A percentile compares a stretch with the other conserved stretches of the same genome.
phyloP scores from a whole-genome alignment of 2,888 invertebrate species.

The Cephonodes hylas region DNA sequence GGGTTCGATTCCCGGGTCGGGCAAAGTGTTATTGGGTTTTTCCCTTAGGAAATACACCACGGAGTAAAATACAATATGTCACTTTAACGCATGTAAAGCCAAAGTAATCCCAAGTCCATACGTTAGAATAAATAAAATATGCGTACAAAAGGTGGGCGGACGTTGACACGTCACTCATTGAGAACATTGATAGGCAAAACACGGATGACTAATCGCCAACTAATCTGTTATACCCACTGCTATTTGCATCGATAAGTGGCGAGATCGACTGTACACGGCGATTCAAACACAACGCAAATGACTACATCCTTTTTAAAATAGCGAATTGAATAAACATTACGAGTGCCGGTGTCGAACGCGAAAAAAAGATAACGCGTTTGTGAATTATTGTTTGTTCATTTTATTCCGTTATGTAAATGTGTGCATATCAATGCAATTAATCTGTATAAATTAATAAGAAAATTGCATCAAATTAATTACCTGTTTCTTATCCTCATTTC shows the following conservation, averaged over 20 bases:
- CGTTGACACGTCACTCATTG: slow-evolving; percentile 24
- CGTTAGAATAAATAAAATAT: background rate
- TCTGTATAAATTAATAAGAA: background rate
- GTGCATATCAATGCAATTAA: background rate
- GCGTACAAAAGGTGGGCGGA: slow-evolving; percentile 27
- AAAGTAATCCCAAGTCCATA: background rate
- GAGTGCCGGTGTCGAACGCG: background rate
- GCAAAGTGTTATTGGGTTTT: too few species aligned
- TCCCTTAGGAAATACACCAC: too few species aligned
- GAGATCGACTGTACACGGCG: slow-evolving; percentile 44
- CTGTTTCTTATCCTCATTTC: too few species aligned
- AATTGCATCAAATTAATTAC: background rate
- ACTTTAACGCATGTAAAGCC: too few species aligned
- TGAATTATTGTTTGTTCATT: background rate
- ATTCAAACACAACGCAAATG: slow-evolving; percentile 57
- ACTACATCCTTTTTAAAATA: slow-evolving; percentile 57
- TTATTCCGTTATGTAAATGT: background rate
- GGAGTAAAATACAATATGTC: too few species aligned
- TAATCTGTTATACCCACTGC: slow-evolving; percentile 47
- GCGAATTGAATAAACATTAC: slow-evolving; percentile 30
- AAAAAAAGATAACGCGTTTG: background rate
- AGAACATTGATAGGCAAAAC: slow-evolving; percentile 22
- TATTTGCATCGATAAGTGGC: slow-evolving; percentile 47
- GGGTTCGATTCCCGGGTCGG: too few species aligned
- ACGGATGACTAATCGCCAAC: slow-evolving; percentile 46